Conservation (phyloP, 1,140 invertebrate genomes). For the Drosophila murphyi region DNA sequence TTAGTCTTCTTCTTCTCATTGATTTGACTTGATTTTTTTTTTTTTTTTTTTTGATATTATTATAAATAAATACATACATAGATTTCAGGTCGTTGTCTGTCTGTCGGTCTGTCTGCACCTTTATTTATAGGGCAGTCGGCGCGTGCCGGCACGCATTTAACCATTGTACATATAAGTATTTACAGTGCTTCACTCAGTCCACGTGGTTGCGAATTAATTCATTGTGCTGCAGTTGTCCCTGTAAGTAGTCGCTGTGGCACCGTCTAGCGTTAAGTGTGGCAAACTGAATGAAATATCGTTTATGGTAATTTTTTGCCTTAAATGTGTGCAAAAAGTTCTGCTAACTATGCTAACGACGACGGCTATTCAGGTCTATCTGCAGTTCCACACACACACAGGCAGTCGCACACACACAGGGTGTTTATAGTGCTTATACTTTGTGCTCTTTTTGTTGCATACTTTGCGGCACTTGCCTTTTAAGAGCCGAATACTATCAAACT, state of each 20-base stretch:
- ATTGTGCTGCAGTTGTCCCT: slow-evolving; percentile 16
- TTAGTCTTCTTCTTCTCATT: slow-evolving; percentile 1
- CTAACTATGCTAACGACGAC: slow-evolving; percentile 67
- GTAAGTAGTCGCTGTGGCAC: too few relatives aligned
- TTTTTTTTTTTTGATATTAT: neutral
- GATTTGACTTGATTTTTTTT: neutral
- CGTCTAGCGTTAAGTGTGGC: slow-evolving; percentile 42
- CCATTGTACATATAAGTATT: neutral
- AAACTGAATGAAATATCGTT: slow-evolving; percentile 77
- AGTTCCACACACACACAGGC: neutral
- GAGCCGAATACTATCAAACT: neutral
- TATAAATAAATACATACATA: slow-evolving; percentile 42
- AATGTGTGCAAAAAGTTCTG: slow-evolving; percentile 54
- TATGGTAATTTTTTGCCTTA: slow-evolving; percentile 65
- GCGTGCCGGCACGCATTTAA: slow-evolving; percentile 58
- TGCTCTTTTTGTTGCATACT: slow-evolving; percentile 32
- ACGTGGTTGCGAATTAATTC: slow-evolving; percentile 38
- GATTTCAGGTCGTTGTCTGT: slow-evolving; percentile 28
- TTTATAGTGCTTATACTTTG: neutral
- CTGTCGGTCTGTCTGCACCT: slow-evolving; percentile 2
- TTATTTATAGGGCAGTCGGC: slow-evolving; percentile 69
- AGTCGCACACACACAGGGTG: slow-evolving; percentile 24
- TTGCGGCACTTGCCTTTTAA: slow-evolving; percentile 37
- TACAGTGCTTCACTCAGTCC: slow-evolving; percentile 4
- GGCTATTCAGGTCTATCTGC: neutral